A percentile compares a stretch with the other conserved stretches of the same genome.
phyloP scores from a whole-genome alignment of 2,888 invertebrate genomes.

The Eueremaeus valkanovi region DNA sequence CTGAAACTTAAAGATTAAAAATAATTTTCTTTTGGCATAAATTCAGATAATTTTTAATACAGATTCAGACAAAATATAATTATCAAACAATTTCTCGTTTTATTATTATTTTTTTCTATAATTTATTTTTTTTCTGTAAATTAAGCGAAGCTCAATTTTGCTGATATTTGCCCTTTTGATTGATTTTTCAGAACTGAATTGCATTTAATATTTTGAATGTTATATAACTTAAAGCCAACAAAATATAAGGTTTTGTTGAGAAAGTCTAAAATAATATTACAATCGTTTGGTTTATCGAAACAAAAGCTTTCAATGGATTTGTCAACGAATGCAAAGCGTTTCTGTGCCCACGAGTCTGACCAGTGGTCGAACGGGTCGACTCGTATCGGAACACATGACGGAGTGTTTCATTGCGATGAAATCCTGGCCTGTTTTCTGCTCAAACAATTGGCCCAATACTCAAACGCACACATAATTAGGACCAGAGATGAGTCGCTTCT shows the following conservation, averaged over 20 bases:
- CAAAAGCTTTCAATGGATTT: conserved; percentile 22
- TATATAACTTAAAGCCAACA: too few species aligned
- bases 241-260: too few species aligned
- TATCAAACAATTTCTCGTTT: too few species aligned
- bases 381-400: conserved; percentile 61
- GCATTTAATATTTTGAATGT: too few species aligned
- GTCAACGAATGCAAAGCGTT: conserved; percentile 22
- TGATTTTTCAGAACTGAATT: too few species aligned
- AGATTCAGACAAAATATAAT: neutral
- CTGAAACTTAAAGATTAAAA: too few species aligned
- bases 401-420: conserved; percentile 90
- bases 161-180: too few species aligned
- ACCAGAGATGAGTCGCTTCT: conserved; percentile 61
- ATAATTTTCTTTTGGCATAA: neutral
- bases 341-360: neutral
- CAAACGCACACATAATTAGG: conserved; percentile 72
- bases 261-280: conserved; percentile 7
- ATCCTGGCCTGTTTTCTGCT: conserved; percentile 90
- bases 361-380: neutral
- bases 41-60: neutral
- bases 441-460: conserved; percentile 70
- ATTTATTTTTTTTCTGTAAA: too few species aligned
- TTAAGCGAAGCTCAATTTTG: too few species aligned
- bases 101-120: too few species aligned
- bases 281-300: neutral